A percentile compares a stretch with the other conserved stretches of the same genome.
These are phyloP conservation scores for Leucophora obtusa DNA, from an alignment of 2,888 invertebrate species.

Conservation along the genomic window DNA sequence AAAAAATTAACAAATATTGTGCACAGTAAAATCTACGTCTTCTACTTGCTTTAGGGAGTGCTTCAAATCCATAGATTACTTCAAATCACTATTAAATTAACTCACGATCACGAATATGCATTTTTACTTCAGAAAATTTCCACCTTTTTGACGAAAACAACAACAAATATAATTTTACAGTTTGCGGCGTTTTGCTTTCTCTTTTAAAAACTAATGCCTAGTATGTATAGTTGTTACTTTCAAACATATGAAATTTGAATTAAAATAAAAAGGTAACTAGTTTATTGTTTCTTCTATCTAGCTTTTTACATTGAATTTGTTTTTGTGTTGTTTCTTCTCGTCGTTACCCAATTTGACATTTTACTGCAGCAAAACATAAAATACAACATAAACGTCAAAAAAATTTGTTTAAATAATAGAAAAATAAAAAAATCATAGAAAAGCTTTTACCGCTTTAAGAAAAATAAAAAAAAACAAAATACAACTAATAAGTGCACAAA, in stretches of 20 bases:
- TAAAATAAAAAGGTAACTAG: not conserved
- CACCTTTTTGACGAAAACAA: not conserved
- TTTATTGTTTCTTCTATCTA: not conserved
- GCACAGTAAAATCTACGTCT: too few species aligned
- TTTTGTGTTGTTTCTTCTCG: slow-evolving; percentile 19
- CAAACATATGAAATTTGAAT: not conserved
- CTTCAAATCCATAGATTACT: not conserved
- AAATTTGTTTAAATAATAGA: slow-evolving; percentile 26
- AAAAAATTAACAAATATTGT: too few species aligned
- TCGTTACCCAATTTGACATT: slow-evolving; percentile 42
- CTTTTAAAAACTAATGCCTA: too few species aligned
- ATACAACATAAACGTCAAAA: slow-evolving; percentile 22
- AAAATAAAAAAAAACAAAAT: slow-evolving; percentile 1
- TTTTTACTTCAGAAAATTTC: not conserved
- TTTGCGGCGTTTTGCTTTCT: too few species aligned
- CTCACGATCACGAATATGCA: not conserved
- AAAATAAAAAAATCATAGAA: slow-evolving; percentile 24
- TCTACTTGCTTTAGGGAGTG: not conserved
- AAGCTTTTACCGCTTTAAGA: slow-evolving; percentile 4
- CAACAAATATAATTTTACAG: too few species aligned
- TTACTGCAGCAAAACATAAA: slow-evolving; percentile 31
- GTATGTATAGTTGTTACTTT: slow-evolving; percentile 37
- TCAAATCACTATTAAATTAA: not conserved
- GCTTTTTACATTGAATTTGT: not conserved
- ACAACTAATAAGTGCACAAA: too few species aligned